Evolutionary conservation across 2,888 invertebrate species (phyloP).

Genomic region (Boloria selene): DNA sequence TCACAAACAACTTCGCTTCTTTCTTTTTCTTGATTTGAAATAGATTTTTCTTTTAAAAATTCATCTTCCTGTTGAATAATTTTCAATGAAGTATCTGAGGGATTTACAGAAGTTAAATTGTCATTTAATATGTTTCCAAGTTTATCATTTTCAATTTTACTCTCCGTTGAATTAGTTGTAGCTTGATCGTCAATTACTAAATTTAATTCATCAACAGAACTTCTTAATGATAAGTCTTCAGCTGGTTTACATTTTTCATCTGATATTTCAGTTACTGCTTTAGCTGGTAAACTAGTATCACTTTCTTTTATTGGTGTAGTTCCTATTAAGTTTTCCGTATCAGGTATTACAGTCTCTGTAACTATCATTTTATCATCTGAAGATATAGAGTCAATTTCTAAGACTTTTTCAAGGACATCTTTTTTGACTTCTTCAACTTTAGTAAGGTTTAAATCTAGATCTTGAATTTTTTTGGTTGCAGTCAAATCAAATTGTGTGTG

Average conservation of each 20-base stretch:
- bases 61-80: background rate
- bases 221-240: slow-evolving; percentile 1
- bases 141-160: slow-evolving; percentile 6
- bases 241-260: slow-evolving; percentile 15
- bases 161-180: slow-evolving; percentile 3
- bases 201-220: slow-evolving; percentile 12
- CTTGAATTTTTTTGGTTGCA: background rate
- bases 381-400: background rate
- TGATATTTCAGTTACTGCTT: slow-evolving; percentile 26
- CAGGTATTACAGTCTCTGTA: background rate
- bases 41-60: background rate
- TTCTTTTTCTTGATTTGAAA: background rate
- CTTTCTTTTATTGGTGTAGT: background rate
- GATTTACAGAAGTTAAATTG: background rate
- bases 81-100: background rate
- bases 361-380: background rate
- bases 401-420: background rate
- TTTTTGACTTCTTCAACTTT: background rate
- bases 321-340: background rate
- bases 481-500: background rate
- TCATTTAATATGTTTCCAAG: background rate
- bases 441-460: background rate
- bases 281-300: slow-evolving; percentile 33
- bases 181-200: slow-evolving; percentile 13
- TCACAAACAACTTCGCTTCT: background rate